These are phyloP conservation scores for Chloropsis cyanopogon DNA, from an alignment of 2,113 vertebrate genomes.

Conservation along the genomic window DNA sequence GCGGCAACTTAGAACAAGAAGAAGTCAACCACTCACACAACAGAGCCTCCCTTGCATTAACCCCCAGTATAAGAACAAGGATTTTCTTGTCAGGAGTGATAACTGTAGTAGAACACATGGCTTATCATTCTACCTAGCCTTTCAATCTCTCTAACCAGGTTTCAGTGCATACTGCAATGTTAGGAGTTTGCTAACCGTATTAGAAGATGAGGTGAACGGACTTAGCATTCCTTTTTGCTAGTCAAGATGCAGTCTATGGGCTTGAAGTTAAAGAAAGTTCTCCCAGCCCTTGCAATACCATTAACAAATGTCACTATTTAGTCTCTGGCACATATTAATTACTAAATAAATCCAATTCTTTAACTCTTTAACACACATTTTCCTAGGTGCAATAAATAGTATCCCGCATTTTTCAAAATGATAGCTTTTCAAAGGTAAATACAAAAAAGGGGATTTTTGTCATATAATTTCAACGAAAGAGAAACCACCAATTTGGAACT, in stretches of 20 bases:
- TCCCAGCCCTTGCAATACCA: neutral
- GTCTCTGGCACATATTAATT: neutral
- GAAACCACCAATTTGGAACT: slow-evolving; percentile 3
- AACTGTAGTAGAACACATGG: neutral
- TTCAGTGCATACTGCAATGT: neutral
- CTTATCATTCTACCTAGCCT: neutral
- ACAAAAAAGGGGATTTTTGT: neutral
- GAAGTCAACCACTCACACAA: neutral
- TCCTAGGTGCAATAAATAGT: neutral
- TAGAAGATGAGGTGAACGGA: neutral
- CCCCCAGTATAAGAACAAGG: neutral
- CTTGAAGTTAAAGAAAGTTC: neutral
- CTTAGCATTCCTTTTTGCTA: neutral
- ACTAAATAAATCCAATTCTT: neutral
- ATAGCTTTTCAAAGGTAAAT: neutral
- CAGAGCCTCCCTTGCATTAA: neutral
- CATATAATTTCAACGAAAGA: neutral
- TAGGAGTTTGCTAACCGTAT: neutral
- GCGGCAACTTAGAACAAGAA: neutral
- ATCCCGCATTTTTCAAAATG: neutral
- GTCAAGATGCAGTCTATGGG: neutral
- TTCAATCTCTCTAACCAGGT: neutral
- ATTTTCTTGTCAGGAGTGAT: neutral
- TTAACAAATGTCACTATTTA: neutral
- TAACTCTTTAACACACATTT: neutral